phyloP scores from a whole-genome alignment of 2,113 vertebrate species.

The Hiodon alosoides region DNA sequence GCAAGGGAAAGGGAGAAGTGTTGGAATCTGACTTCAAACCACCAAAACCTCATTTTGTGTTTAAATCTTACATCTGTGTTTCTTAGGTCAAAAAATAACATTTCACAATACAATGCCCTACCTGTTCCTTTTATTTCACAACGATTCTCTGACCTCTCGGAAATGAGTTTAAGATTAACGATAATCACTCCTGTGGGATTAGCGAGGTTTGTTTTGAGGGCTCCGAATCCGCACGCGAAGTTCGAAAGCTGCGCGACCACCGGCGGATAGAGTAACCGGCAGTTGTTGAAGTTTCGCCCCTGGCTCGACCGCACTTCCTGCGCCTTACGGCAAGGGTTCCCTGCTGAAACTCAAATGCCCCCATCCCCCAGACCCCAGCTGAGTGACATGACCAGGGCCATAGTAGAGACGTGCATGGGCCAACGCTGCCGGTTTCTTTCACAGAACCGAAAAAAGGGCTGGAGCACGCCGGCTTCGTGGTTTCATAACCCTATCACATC shows the following conservation, averaged over 20 bases:
- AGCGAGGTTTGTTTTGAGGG: not conserved
- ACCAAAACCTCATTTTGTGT: no score
- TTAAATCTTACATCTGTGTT: no score
- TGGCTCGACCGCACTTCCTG: not conserved
- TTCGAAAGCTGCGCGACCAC: not conserved
- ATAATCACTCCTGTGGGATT: not conserved
- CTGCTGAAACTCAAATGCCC: not conserved
- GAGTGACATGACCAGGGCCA: not conserved
- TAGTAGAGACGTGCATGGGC: no score
- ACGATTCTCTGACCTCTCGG: not conserved
- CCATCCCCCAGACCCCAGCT: no score
- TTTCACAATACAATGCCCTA: not conserved
- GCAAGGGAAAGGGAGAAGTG: no score
- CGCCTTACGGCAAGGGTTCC: not conserved
- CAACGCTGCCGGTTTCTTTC: not conserved
- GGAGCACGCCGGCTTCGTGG: no score
- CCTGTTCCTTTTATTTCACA: not conserved
- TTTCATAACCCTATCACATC: no score
- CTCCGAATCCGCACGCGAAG: not conserved
- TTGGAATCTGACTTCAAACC: no score
- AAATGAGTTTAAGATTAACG: conserved; percentile 7
- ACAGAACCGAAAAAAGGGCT: not conserved
- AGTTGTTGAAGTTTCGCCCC: not conserved
- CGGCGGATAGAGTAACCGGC: no score
- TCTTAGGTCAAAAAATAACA: no score